These are phyloP conservation scores for Oreotrochilus melanogaster DNA, from an alignment of 2,113 vertebrate genomes.

Conservation along the genomic window DNA sequence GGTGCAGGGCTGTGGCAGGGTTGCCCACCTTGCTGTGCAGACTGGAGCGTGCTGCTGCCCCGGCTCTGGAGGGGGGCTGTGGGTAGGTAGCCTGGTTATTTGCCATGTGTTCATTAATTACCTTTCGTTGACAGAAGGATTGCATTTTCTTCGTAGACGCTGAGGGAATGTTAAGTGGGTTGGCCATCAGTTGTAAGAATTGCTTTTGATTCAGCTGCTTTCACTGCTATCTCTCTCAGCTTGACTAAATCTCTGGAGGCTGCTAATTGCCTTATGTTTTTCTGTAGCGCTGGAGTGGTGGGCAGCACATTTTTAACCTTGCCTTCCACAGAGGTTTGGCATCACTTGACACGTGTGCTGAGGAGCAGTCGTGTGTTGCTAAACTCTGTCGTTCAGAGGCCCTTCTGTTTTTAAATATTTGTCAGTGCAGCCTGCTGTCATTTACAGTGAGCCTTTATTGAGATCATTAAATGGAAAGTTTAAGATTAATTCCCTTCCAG, in stretches of 20 bases:
- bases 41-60: neutral
- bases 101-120: neutral
- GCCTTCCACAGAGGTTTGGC: neutral
- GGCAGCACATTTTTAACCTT: slow-evolving; percentile 21
- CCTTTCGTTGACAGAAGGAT: neutral
- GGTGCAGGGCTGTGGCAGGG: fast-evolving
- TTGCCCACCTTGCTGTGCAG: fast-evolving
- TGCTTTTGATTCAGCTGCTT: neutral
- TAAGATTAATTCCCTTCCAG: slow-evolving; percentile 80
- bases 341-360: neutral
- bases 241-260: neutral
- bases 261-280: neutral
- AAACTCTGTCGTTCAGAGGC: slow-evolving; percentile 26
- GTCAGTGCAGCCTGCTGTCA: slow-evolving; percentile 51
- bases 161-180: neutral
- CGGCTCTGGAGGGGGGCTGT: neutral
- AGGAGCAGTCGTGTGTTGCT: slow-evolving; percentile 26
- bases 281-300: neutral
- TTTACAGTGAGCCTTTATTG: slow-evolving; percentile 65
- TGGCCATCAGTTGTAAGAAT: neutral
- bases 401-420: slow-evolving; percentile 71
- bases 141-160: neutral
- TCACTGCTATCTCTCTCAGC: neutral
- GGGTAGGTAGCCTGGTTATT: neutral
- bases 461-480: slow-evolving; percentile 78